These are phyloP conservation scores for Lordiphosa collinella DNA, from an alignment of 1,140 invertebrate species.

Conservation along the genomic window DNA sequence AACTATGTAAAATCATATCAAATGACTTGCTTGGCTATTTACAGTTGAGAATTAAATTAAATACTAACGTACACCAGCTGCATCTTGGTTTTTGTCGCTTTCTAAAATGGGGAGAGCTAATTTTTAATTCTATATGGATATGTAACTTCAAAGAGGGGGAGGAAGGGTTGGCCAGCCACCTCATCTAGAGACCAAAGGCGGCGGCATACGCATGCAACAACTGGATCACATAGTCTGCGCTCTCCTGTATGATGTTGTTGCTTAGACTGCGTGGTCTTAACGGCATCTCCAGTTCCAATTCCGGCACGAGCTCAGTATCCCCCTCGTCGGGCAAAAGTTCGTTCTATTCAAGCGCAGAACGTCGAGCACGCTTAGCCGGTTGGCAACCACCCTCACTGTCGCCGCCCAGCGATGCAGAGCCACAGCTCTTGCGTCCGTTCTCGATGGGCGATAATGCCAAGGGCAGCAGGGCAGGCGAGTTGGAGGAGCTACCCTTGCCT, in stretches of 20 bases:
- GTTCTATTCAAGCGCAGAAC: slow-evolving; percentile 69
- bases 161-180: not conserved
- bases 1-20: slow-evolving; percentile 62
- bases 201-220: slow-evolving; percentile 61
- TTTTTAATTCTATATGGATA: slow-evolving; percentile 20
- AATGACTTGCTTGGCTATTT: slow-evolving; percentile 63
- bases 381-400: slow-evolving; percentile 63
- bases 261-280: slow-evolving; percentile 53
- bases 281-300: slow-evolving; percentile 45
- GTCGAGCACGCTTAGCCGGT: slow-evolving; percentile 62
- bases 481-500: slow-evolving; percentile 38
- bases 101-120: not conserved
- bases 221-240: slow-evolving; percentile 60
- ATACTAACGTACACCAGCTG: slow-evolving; percentile 29
- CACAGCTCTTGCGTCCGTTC: slow-evolving; percentile 68
- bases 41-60: slow-evolving; percentile 31
- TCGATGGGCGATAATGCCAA: slow-evolving; percentile 44
- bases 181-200: slow-evolving; percentile 53
- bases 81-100: slow-evolving; percentile 17
- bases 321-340: slow-evolving; percentile 58
- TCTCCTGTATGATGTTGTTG: slow-evolving; percentile 62
- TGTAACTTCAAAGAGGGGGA: slow-evolving; percentile 16
- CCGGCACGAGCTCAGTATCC: slow-evolving; percentile 26
- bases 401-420: slow-evolving; percentile 54
- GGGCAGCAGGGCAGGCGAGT: slow-evolving; percentile 41